These are phyloP conservation scores for Molossus alvarezi DNA, from an alignment of 2,797 vertebrate species.

Conservation along the genomic window DNA sequence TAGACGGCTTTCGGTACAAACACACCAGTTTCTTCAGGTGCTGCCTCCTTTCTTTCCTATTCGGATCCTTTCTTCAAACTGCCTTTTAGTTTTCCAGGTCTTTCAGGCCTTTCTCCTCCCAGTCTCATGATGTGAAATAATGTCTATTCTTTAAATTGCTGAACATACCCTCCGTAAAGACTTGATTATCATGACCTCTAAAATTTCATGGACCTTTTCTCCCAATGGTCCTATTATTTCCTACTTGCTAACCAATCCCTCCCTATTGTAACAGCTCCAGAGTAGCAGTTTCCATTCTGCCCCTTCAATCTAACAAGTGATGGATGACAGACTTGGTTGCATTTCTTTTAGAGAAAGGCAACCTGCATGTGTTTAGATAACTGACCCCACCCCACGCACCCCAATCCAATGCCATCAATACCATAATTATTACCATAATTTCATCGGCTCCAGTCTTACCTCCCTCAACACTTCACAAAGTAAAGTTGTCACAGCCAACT, in stretches of 20 bases:
- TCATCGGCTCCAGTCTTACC: neutral
- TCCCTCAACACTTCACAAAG: constrained; percentile 8
- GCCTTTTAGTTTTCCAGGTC: neutral
- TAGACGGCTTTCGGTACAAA: neutral
- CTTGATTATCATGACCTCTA: neutral
- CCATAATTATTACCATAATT: neutral
- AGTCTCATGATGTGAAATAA: neutral
- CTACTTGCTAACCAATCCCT: constrained; percentile 17
- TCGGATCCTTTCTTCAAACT: constrained; percentile 15
- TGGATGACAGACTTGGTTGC: neutral
- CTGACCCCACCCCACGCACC: neutral
- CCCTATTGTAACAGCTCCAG: neutral
- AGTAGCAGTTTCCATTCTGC: neutral
- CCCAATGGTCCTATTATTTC: neutral
- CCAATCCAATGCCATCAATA: neutral
- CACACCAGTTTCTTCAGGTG: neutral
- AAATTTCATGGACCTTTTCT: neutral
- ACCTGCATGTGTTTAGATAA: neutral
- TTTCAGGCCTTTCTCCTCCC: neutral
- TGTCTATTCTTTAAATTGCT: neutral
- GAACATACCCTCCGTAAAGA: neutral
- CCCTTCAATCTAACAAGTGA: neutral
- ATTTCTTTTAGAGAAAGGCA: constrained; percentile 48
- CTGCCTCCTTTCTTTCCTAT: neutral
- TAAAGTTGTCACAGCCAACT: neutral